A percentile compares a stretch with the other conserved stretches of the same genome.
Evolutionary conservation across 2,113 vertebrate species (phyloP).

Genomic region (Callaeas wilsoni): DNA sequence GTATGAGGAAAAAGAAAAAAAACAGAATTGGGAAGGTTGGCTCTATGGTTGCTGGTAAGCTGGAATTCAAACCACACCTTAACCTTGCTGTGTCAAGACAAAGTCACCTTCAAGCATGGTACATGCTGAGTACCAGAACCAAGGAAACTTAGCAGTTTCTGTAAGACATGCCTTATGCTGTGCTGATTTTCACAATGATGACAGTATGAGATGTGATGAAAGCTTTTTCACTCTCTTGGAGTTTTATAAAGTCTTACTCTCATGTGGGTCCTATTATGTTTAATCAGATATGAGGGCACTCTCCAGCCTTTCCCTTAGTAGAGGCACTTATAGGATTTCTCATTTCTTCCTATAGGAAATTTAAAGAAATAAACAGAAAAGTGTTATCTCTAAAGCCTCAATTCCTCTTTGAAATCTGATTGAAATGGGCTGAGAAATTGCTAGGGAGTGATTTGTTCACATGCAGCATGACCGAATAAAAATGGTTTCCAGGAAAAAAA

Average conservation of each 20-base stretch:
- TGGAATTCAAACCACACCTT: not conserved
- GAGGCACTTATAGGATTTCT: not conserved
- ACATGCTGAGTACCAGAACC: not conserved
- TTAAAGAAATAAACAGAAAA: not conserved
- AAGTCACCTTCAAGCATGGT: not conserved
- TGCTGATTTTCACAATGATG: not conserved
- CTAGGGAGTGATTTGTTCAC: not conserved
- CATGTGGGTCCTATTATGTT: not conserved
- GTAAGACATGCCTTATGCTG: not conserved
- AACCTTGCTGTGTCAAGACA: not conserved
- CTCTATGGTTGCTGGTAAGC: not conserved
- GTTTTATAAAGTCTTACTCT: not conserved
- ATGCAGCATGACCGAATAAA: not conserved
- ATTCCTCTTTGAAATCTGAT: not conserved
- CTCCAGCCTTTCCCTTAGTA: not conserved
- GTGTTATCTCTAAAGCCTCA: not conserved
- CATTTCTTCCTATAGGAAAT: not conserved
- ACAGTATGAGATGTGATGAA: not conserved
- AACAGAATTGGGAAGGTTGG: not conserved
- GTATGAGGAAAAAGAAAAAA: not conserved
- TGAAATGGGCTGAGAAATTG: not conserved
- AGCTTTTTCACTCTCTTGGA: not conserved
- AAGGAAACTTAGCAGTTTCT: not conserved
- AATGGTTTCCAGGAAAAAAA: not conserved
- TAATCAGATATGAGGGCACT: not conserved